Evolutionary conservation across 2,113 vertebrate genomes (phyloP).

Genomic region (Phoenicopterus ruber): DNA sequence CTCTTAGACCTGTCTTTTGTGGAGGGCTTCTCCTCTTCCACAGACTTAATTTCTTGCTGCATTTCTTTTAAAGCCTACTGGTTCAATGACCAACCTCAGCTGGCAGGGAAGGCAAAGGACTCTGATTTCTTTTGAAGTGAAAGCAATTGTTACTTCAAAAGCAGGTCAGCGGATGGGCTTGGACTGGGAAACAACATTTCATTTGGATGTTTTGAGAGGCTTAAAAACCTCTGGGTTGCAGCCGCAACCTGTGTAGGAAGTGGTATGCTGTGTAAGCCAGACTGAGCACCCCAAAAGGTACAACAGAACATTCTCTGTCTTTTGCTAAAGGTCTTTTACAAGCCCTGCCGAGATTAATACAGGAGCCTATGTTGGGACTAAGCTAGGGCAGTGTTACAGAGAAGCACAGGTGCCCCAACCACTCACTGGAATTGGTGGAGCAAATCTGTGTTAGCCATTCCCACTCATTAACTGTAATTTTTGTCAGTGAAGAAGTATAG

Average conservation of each 20-base stretch:
- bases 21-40: background rate
- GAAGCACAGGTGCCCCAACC: background rate
- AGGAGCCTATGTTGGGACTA: background rate
- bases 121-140: conserved; percentile 45
- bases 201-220: background rate
- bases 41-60: background rate
- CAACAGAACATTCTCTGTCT: background rate
- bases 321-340: background rate
- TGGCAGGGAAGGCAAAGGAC: conserved; percentile 24
- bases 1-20: background rate
- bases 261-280: background rate
- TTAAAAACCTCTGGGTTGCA: background rate
- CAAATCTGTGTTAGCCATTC: background rate
- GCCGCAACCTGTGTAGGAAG: background rate
- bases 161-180: conserved; percentile 18
- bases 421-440: background rate
- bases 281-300: background rate
- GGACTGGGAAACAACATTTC: background rate
- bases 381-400: background rate
- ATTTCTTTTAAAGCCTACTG: conserved; percentile 5
- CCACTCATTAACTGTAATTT: background rate
- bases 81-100: background rate
- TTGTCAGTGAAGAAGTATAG: background rate
- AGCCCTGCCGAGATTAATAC: background rate
- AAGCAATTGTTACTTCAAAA: conserved; percentile 47